Conservation (phyloP, 2,113 vertebrate species). For the Coregonus clupeaformis region DNA sequence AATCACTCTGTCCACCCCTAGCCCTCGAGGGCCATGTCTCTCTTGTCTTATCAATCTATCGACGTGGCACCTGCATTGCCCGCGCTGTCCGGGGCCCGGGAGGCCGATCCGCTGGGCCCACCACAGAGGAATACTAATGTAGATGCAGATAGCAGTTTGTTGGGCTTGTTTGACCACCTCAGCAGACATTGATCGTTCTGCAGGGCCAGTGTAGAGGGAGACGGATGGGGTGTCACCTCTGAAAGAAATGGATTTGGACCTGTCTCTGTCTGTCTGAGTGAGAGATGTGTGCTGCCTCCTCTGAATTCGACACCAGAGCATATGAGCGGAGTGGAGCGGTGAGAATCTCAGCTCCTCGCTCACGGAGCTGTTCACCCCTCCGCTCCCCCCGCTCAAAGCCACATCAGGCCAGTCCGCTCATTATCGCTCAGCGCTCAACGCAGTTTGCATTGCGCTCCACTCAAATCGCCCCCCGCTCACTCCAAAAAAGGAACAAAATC, state of each 20-base stretch:
- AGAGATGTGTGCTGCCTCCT: too few relatives aligned
- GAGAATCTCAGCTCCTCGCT: too few relatives aligned
- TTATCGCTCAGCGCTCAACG: too few relatives aligned
- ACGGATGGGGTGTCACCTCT: slow-evolving; percentile 72
- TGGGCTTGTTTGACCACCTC: slow-evolving; percentile 71
- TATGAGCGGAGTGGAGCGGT: too few relatives aligned
- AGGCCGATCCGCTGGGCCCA: slow-evolving; percentile 48
- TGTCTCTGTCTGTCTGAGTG: background rate
- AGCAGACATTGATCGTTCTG: slow-evolving; percentile 75
- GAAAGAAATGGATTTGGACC: slow-evolving; percentile 62
- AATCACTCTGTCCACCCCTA: slow-evolving; percentile 22
- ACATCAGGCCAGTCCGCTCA: too few relatives aligned
- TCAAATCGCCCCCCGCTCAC: too few relatives aligned
- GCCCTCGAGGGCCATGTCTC: slow-evolving; percentile 53
- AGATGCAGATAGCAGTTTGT: slow-evolving; percentile 68
- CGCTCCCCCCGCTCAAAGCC: too few relatives aligned
- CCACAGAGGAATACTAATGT: slow-evolving; percentile 72
- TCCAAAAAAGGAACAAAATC: too few relatives aligned
- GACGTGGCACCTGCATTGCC: slow-evolving; percentile 60
- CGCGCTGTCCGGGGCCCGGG: slow-evolving; percentile 8
- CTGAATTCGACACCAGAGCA: too few relatives aligned
- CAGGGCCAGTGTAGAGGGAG: slow-evolving; percentile 51
- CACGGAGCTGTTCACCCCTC: too few relatives aligned
- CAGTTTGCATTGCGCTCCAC: too few relatives aligned
- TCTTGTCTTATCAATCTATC: slow-evolving; percentile 78